A percentile compares a stretch with the other conserved stretches of the same genome.
Evolutionary conservation across 2,888 invertebrate genomes (phyloP).

Genomic region (Sphecodes monilicornis): DNA sequence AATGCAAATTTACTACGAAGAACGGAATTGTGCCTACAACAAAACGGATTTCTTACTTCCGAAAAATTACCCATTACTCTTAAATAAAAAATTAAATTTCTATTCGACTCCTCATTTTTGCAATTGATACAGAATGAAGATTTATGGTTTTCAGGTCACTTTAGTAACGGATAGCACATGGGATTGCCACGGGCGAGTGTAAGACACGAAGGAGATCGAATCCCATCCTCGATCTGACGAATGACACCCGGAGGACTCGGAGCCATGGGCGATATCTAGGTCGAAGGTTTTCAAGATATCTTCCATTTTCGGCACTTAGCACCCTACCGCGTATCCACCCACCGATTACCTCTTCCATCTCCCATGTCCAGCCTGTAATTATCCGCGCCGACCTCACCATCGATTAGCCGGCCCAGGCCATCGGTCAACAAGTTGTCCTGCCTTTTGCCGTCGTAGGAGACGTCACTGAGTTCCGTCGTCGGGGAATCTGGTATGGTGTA

Average conservation of each 20-base stretch:
- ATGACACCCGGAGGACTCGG: background rate
- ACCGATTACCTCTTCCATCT: slow-evolving; percentile 86
- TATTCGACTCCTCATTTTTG: too few species aligned
- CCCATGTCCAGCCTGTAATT: slow-evolving; percentile 87
- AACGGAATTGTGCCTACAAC: too few species aligned
- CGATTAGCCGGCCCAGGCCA: slow-evolving; percentile 90
- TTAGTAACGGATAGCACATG: background rate
- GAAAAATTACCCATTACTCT: too few species aligned
- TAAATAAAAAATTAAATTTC: too few species aligned
- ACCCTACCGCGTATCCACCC: slow-evolving; percentile 53
- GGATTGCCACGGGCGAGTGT: background rate
- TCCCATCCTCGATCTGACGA: background rate
- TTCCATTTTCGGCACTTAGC: slow-evolving; percentile 55
- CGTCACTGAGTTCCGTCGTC: slow-evolving; percentile 86
- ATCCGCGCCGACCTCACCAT: slow-evolving; percentile 88
- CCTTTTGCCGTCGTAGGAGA: slow-evolving; percentile 88
- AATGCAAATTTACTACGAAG: too few species aligned
- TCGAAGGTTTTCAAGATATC: background rate
- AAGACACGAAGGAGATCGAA: background rate
- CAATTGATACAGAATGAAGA: too few species aligned
- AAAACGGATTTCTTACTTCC: too few species aligned
- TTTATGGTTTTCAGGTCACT: background rate
- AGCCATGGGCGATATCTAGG: background rate
- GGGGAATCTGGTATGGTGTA: slow-evolving; percentile 86
- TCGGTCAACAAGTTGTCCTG: slow-evolving; percentile 85